Evolutionary conservation across 37 sponge, comb jelly and placozoan species (phyloP).

Genomic region (Spongia lamella): DNA sequence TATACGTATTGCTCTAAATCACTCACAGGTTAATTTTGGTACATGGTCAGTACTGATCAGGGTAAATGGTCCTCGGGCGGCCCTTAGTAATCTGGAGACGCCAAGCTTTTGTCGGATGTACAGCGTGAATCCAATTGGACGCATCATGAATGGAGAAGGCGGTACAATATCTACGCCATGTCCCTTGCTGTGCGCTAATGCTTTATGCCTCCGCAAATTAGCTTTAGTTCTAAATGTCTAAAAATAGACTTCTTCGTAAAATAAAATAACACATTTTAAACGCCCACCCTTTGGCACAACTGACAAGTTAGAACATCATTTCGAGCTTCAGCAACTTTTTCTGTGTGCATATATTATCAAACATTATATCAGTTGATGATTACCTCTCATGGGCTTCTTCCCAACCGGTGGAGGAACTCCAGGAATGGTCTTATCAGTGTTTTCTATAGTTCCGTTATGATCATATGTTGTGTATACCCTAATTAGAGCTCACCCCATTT

Average conservation of each 20-base stretch:
- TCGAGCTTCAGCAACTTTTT: too few species aligned
- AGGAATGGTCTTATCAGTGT: too few species aligned
- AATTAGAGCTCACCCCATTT: slow-evolving; percentile 75
- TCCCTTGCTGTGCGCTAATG: slow-evolving; percentile 2
- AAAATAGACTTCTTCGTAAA: too few species aligned
- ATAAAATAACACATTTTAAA: too few species aligned
- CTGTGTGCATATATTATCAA: too few species aligned
- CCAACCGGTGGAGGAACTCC: too few species aligned
- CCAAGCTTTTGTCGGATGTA: slow-evolving; percentile 48
- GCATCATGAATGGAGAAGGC: slow-evolving; percentile 55
- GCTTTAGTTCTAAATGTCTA: too few species aligned
- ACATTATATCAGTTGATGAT: too few species aligned
- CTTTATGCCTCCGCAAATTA: neutral
- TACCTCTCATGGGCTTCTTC: too few species aligned
- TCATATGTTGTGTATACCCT: neutral
- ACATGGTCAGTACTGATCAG: slow-evolving; percentile 27
- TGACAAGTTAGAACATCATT: too few species aligned
- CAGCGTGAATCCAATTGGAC: slow-evolving; percentile 30
- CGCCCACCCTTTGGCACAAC: too few species aligned
- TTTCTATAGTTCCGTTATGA: neutral
- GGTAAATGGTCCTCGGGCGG: slow-evolving; percentile 25
- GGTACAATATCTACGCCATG: slow-evolving; percentile 57
- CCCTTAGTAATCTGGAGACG: slow-evolving; percentile 2
- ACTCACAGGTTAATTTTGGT: slow-evolving; percentile 41
- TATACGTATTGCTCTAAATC: neutral